Percentiles rank a stretch among this genome's conserved stretches.
Evolutionary conservation across 30 jellyfish, hydroid and myxozoan species (phyloP).

Genomic region (Hydra vulgaris): DNA sequence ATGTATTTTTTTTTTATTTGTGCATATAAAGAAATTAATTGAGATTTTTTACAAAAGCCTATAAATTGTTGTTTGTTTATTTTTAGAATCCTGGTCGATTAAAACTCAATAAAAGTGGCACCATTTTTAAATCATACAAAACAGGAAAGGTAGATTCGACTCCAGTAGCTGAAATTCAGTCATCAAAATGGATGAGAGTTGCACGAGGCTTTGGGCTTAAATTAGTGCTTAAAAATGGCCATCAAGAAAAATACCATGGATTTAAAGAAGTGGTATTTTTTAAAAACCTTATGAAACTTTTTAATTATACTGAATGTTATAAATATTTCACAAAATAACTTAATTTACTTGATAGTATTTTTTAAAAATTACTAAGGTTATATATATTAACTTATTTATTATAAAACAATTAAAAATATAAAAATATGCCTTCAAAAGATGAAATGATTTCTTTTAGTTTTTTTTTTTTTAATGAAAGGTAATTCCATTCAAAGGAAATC

Average conservation of each 20-base stretch:
- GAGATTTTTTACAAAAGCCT: not conserved
- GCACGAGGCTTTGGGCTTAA: constrained; percentile 88
- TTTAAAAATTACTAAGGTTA: too few relatives aligned
- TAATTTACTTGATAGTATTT: too few relatives aligned
- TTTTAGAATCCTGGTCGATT: constrained; percentile 71
- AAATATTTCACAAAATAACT: too few relatives aligned
- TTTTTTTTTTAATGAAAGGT: too few relatives aligned
- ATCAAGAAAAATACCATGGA: constrained; percentile 73
- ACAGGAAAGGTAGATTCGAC: constrained; percentile 88
- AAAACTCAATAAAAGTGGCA: constrained; percentile 70
- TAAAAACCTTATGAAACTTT: not conserved
- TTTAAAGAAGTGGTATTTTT: constrained; percentile 62
- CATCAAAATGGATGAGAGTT: constrained; percentile 76
- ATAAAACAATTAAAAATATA: too few relatives aligned
- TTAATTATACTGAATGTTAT: too few relatives aligned
- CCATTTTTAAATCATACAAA: constrained; percentile 67
- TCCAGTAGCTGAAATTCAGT: constrained; percentile 65
- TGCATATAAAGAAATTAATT: not conserved
- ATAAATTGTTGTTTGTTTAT: not conserved
- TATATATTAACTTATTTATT: too few relatives aligned
- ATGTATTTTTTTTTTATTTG: too few relatives aligned
- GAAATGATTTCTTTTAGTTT: too few relatives aligned
- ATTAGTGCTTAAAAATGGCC: constrained; percentile 49
- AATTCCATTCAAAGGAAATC: too few relatives aligned
- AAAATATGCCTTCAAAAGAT: too few relatives aligned